Evolutionary conservation across 2,113 vertebrate species (phyloP).

Genomic region (Pituophis catenifer): DNA sequence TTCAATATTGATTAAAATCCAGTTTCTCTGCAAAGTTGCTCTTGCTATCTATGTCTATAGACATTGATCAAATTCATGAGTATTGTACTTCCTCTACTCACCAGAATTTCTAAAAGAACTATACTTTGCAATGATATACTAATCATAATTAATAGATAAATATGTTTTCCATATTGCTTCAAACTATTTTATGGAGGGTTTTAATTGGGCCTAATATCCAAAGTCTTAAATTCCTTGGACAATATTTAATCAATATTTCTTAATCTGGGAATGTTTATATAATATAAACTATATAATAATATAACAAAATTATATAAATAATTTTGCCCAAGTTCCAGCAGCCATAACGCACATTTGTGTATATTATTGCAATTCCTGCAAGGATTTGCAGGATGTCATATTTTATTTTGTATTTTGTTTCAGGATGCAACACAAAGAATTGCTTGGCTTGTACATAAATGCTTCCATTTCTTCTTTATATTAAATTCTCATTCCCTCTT

Average conservation of each 20-base stretch:
- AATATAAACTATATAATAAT: too few species aligned
- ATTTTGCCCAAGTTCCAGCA: neutral
- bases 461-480: neutral
- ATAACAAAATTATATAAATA: neutral
- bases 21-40: neutral
- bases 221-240: neutral
- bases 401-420: neutral
- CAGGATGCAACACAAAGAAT: neutral
- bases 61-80: neutral
- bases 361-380: neutral
- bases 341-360: neutral
- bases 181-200: neutral
- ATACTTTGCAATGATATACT: neutral
- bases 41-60: neutral
- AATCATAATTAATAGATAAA: neutral
- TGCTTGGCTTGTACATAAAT: neutral
- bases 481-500: neutral
- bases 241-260: neutral
- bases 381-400: neutral
- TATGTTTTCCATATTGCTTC: neutral
- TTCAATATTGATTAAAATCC: neutral
- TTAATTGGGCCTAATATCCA: neutral
- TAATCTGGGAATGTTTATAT: neutral
- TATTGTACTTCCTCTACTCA: neutral
- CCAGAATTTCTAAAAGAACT: neutral